Evolutionary conservation across 2,797 vertebrate genomes (phyloP), one percentile per base, ranked within the genome.

Genomic region (Gymnothorax reevesii): DNA sequence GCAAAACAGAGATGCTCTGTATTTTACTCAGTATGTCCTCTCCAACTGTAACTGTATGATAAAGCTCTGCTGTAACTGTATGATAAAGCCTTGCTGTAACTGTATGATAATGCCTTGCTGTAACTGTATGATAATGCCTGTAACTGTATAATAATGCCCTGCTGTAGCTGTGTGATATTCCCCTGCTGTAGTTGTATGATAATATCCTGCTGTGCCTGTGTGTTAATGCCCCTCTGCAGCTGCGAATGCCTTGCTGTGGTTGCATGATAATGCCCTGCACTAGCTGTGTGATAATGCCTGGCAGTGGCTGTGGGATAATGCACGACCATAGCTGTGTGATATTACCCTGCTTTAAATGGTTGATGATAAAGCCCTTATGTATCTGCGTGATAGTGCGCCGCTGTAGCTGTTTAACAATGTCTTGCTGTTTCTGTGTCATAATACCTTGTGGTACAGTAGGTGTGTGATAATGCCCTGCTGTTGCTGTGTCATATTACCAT

Each of bases 221-320:
- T 42, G 33, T 42, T 42, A 42, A 42, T 42, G 33, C 33, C 33
- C 33, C 59, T 13, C 33, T 42, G 33, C 2, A 42, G 33, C 33
- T 62, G 59, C 2, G 59, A 42, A 42, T 42, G 33, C 33, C 33
- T 42, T 27, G 71, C n/a, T 5, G 20, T 62, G 12, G 83, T 20
- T 69, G 25, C 4, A 57, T 84, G 83, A 27, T 42, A 54, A 66
- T 84, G 57, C 83, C 17, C 22, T 17, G 49, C 59, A 52, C 13
- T 15, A 13, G 15, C 83, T 84, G 60, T 84, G 42, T 52, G 83
- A 52, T 84, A 64, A 84, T 54, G 57, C 83, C 17, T 9, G 17
- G 49, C 59, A 49, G 27, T 15, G 8, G 49, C 83, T 84, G 60
- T 84, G 42, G 20, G 83, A 52, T 84, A 64, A 66, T 42, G 25